Evolutionary conservation across 2,797 vertebrate genomes (phyloP).

Genomic region (Pogoniulus pusillus): DNA sequence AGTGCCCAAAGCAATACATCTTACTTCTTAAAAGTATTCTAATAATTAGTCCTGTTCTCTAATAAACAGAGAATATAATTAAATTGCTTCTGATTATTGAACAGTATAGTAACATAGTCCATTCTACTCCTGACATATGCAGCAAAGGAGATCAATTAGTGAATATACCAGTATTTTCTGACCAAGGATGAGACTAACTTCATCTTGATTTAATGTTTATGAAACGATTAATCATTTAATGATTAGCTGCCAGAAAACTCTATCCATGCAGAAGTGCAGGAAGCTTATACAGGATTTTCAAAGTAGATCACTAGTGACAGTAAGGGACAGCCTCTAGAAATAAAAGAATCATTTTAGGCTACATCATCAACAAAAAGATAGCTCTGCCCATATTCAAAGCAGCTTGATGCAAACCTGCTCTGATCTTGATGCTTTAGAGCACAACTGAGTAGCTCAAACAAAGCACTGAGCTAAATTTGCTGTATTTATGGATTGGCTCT

Average conservation of each 20-base stretch:
- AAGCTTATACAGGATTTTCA: background rate
- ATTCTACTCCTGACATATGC: background rate
- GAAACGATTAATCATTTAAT: background rate
- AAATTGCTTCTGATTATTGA: background rate
- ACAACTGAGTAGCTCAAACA: background rate
- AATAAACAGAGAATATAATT: background rate
- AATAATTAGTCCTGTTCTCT: background rate
- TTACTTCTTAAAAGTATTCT: background rate
- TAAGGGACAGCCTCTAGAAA: background rate
- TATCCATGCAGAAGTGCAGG: background rate
- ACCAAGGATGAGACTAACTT: background rate
- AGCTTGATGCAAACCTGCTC: background rate
- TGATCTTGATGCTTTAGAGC: background rate
- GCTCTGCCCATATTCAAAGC: background rate
- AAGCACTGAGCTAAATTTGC: background rate
- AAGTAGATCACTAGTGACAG: background rate
- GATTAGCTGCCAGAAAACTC: background rate
- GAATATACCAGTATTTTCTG: background rate
- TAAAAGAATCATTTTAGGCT: background rate
- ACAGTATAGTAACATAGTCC: background rate
- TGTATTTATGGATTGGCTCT: constrained; percentile 5
- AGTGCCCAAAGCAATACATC: background rate
- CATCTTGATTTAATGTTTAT: background rate
- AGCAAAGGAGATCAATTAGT: background rate
- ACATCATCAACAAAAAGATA: background rate